phyloP scores from a whole-genome alignment of 2,888 invertebrate genomes.

The Philereme vetulata region DNA sequence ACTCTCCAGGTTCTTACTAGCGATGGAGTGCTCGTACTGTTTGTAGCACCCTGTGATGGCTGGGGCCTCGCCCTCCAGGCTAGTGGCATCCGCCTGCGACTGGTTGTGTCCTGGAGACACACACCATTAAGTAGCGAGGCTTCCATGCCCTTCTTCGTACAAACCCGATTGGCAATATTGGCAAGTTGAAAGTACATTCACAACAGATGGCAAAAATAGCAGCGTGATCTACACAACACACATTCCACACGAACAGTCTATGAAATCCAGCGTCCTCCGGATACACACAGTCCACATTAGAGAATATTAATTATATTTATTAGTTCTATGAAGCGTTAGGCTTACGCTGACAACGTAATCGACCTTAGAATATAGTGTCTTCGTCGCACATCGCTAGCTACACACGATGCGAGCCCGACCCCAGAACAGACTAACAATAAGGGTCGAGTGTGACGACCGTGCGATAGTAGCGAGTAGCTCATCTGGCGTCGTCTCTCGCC shows the following conservation, averaged over 20 bases:
- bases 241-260: conserved; percentile 79
- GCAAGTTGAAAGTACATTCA: conserved; percentile 58
- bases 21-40: conserved; percentile 88
- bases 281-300: conserved; percentile 77
- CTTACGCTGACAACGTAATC: conserved; percentile 82
- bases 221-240: conserved; percentile 80
- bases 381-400: conserved; percentile 82
- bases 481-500: conserved; percentile 87
- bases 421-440: conserved; percentile 71
- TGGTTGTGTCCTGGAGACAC: conserved; percentile 93
- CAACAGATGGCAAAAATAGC: conserved; percentile 66
- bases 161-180: conserved; percentile 51
- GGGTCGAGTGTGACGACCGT: conserved; percentile 77
- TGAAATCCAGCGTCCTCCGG: conserved; percentile 79
- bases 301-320: conserved; percentile 51
- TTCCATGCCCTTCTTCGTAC: conserved; percentile 56
- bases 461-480: conserved; percentile 80
- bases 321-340: conserved; percentile 82
- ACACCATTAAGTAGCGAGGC: conserved; percentile 79
- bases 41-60: conserved; percentile 90
- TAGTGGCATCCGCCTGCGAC: conserved; percentile 94
- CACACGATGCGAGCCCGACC: conserved; percentile 78
- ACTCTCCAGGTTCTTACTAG: conserved; percentile 68
- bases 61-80: conserved; percentile 90
- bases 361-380: conserved; percentile 81